A percentile compares a stretch with the other conserved stretches of the same genome.
Evolutionary conservation across 2,888 invertebrate species (phyloP).

Genomic region (Cryptocephalus primarius): DNA sequence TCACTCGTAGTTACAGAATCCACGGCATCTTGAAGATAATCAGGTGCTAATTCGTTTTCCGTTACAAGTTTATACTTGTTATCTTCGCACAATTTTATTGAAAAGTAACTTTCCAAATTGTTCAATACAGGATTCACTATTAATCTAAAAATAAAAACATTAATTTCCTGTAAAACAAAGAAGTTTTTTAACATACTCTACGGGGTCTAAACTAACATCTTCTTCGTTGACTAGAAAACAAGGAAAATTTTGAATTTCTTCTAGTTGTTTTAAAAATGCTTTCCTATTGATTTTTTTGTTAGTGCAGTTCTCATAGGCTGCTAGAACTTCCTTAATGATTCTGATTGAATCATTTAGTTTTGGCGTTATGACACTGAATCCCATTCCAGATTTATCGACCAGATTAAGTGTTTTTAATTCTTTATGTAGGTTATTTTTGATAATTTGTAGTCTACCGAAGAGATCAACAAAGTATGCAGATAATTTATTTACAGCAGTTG

Average conservation of each 20-base stretch:
- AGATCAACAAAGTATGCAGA: conserved; percentile 10
- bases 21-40: conserved; percentile 9
- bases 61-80: conserved; percentile 11
- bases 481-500: conserved; percentile 9
- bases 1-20: conserved; percentile 12
- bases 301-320: conserved; percentile 6
- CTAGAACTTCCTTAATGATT: conserved; percentile 12
- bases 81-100: conserved; percentile 7
- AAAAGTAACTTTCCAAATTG: conserved; percentile 11
- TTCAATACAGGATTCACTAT: conserved; percentile 8
- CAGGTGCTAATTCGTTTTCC: conserved; percentile 14
- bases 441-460: conserved; percentile 9
- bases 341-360: conserved; percentile 9
- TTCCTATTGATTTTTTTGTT: conserved; percentile 17
- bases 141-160: conserved; percentile 11
- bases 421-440: conserved; percentile 8
- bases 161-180: background rate
- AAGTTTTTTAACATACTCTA: conserved; percentile 10
- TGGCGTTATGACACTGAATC: conserved; percentile 8
- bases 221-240: conserved; percentile 13
- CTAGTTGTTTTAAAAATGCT: conserved; percentile 12
- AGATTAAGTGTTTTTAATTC: conserved; percentile 4
- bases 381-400: conserved; percentile 1
- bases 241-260: conserved; percentile 13
- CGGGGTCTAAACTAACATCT: conserved; percentile 5